Conservation (phyloP, 2,113 vertebrate species). For the Ictalurus punctatus region DNA sequence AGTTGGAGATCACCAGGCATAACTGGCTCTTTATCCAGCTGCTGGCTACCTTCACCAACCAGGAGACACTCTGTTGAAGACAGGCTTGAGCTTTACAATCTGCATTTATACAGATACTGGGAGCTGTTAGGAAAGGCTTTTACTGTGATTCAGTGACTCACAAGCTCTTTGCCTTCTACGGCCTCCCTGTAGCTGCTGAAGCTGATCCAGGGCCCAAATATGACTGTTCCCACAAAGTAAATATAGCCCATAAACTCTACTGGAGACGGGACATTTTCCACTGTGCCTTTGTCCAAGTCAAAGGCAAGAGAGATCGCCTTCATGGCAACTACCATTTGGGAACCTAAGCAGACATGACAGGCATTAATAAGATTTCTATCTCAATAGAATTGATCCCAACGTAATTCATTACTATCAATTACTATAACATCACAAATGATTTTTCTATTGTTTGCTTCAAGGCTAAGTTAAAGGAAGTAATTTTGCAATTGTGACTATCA, state of each 20-base stretch:
- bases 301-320: slow-evolving; percentile 90
- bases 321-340: slow-evolving; percentile 94
- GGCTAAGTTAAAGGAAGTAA: not conserved
- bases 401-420: not conserved
- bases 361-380: not conserved
- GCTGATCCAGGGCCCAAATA: slow-evolving; percentile 90
- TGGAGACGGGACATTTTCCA: slow-evolving; percentile 77
- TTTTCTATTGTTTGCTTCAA: not conserved
- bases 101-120: not conserved
- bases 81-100: not conserved
- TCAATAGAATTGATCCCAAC: not conserved
- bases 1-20: slow-evolving; percentile 85
- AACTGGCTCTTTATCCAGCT: slow-evolving; percentile 79
- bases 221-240: slow-evolving; percentile 85
- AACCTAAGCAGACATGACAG: slow-evolving; percentile 68
- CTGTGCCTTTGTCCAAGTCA: slow-evolving; percentile 81
- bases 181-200: slow-evolving; percentile 82
- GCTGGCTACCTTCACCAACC: slow-evolving; percentile 74
- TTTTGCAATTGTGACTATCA: not conserved
- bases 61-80: slow-evolving; percentile 73
- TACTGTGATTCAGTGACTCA: slow-evolving; percentile 60
- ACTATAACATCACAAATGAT: not conserved
- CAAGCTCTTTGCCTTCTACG: slow-evolving; percentile 75
- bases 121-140: not conserved
- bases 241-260: slow-evolving; percentile 88